Evolutionary conservation across 2,888 invertebrate genomes (phyloP), one percentile per base, ranked within the genome.

Genomic region (Drosophila fungiperda): DNA sequence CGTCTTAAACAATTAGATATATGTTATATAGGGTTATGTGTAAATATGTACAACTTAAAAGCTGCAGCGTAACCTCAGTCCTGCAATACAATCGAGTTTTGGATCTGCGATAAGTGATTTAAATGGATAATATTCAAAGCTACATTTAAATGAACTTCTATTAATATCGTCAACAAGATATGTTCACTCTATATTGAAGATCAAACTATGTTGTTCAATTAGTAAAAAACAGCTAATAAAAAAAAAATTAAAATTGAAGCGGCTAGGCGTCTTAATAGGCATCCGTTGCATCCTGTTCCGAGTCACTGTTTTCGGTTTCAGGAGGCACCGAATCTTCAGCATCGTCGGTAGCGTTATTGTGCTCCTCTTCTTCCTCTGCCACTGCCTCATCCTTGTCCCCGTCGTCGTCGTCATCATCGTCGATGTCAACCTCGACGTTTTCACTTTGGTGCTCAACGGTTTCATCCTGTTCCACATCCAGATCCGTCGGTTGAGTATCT

Each of bases 31-130:
- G 1, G 15, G 1, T 15, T 61, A 33, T 33, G 36, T 70, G 33
- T 42, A 7, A 50, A 42, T 89, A 89, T 84, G 33, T 84, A 84
- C 90, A 84, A 63, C 59, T 83, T 82, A 88, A 79, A 68, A 68
- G 36, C 35, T 61, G 8, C 26, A 45, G 45, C 23, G 26, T 77
- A 73, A 68, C 26, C 53, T 49, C 52, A 68, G n/a, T 40, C 29
- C 48, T 52, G 42, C 53, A 57, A 26, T 50, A 42, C 33, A 33
- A 17, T 53, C 11, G 15, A 35, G 17, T 40, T 48, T 6, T n/a
- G 17, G 32, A 17, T 38, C 23, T 36, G 63, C 12, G 29, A n/a
- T 15, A 36, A 9, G 23, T 29, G 23, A n/a, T 38, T 26, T 48
- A 23, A 49, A 26, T 40, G 42, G 17, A 29, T 60, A 36, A 40